A percentile compares a stretch with the other conserved stretches of the same genome.
phyloP scores from a whole-genome alignment of 2,113 vertebrate species.

The Etia nguti region DNA sequence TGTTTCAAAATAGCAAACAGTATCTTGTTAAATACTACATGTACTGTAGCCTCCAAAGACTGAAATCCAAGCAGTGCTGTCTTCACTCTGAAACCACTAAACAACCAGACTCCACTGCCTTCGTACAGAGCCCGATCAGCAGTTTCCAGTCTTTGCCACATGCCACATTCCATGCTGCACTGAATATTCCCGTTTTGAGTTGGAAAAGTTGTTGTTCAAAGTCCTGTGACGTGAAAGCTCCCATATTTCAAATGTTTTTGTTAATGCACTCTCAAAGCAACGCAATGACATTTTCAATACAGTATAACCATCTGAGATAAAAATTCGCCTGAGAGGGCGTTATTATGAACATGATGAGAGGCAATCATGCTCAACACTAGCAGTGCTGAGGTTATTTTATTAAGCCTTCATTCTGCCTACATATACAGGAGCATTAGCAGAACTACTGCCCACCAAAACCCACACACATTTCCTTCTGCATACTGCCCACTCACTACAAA shows the following conservation, averaged over 20 bases:
- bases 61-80: background rate
- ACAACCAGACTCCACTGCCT: background rate
- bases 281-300: background rate
- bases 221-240: background rate
- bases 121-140: background rate
- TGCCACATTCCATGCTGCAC: background rate
- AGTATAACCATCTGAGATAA: background rate
- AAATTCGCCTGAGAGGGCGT: background rate
- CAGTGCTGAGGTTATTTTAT: conserved; percentile 14
- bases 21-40: background rate
- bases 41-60: background rate
- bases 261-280: background rate
- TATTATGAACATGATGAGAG: background rate
- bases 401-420: conserved; percentile 25
- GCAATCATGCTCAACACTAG: background rate
- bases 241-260: background rate
- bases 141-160: background rate
- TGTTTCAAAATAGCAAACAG: background rate
- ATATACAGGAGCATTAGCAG: conserved; percentile 12
- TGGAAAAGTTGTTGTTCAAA: background rate
- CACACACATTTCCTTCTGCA: conserved; percentile 37
- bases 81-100: background rate
- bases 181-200: background rate
- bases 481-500: conserved; percentile 46
- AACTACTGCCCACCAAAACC: conserved; percentile 31